Base-by-base conservation (phyloP, 2,113 vertebrate species). In the Pseudonaja textilis region DNA sequence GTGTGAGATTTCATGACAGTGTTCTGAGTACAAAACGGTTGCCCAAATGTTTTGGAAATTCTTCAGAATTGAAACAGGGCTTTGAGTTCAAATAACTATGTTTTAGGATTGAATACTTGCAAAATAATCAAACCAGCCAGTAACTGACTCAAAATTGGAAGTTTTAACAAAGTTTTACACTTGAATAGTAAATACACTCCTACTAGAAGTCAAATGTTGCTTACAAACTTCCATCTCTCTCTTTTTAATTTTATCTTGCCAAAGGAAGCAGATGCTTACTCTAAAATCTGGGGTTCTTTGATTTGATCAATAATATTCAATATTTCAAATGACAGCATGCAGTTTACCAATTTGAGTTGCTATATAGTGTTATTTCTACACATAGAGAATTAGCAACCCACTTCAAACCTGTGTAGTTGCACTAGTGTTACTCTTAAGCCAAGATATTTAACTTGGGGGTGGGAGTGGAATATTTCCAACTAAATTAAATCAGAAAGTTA, bases 231-330 rank as follows among this genome's bases (percentile, higher is more conserved):
- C 95, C 96, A 95, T 95, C 96, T 95, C 18, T 54, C 47, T n/a
- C 22, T 81, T 42, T 42, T 22, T 39, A 81, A 81, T 81, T 42
- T 98, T 98, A 96, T 98, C 98, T 99, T 99, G 98, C 99, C 99
- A 99, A 99, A 99, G 98, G 98, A 98, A 98, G 98, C 97, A 97
- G 97, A 97, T 97, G 97, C 97, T 98, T 96, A 91, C 96, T 98
- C 96, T 97, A 97, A 96, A 97, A 97, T 96, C 91, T 95, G 94
- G 96, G 95, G 91, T 96, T 96, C 95, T 95, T 96, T 93, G 39
- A 97, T 96, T 61, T 61, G 93, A 97, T 96, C 95, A 96, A 96
- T 96, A 90, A 95, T 94, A 94, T 95, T 95, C 96, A 95, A 94
- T 94, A 94, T 94, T 88, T 93, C 95, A 94, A 94, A 88, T 91